These are phyloP conservation scores for Acanthurus lineatus DNA, from an alignment of 2,797 vertebrate genomes.

Conservation along the genomic window DNA sequence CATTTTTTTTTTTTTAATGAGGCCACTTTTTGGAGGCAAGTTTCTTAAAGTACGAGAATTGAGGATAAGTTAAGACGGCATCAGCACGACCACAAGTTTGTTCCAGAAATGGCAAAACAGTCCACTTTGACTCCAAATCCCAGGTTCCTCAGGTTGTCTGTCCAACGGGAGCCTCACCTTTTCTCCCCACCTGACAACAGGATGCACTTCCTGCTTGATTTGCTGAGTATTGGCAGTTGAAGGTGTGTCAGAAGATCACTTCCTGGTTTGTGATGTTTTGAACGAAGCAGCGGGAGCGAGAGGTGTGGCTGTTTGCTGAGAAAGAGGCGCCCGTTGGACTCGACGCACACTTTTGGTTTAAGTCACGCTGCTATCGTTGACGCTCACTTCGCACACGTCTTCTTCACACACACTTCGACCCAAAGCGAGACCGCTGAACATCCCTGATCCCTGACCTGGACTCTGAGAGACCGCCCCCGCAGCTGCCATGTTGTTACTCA, in stretches of 20 bases:
- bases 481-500: constrained; percentile 57
- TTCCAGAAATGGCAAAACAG: constrained; percentile 28
- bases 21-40: constrained; percentile 51
- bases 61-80: not conserved
- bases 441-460: constrained; percentile 64
- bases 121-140: constrained; percentile 13
- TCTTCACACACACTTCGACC: constrained; percentile 71
- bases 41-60: constrained; percentile 25
- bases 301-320: not conserved
- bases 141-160: constrained; percentile 21
- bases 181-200: not conserved
- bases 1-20: constrained; percentile 23
- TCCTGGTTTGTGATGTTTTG: too few species aligned
- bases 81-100: constrained; percentile 21
- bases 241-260: not conserved
- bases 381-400: constrained; percentile 80
- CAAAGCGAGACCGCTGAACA: constrained; percentile 85
- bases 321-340: constrained; percentile 31
- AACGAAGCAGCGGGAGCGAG: constrained; percentile 35
- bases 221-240: constrained; percentile 25
- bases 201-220: not conserved
- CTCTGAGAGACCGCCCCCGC: constrained; percentile 68
- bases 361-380: constrained; percentile 80
- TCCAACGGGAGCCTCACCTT: constrained; percentile 38
- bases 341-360: constrained; percentile 52